A percentile compares a stretch with the other conserved stretches of the same genome.
Conservation (phyloP, 2,797 vertebrate species). For the Myotis planiceps region DNA sequence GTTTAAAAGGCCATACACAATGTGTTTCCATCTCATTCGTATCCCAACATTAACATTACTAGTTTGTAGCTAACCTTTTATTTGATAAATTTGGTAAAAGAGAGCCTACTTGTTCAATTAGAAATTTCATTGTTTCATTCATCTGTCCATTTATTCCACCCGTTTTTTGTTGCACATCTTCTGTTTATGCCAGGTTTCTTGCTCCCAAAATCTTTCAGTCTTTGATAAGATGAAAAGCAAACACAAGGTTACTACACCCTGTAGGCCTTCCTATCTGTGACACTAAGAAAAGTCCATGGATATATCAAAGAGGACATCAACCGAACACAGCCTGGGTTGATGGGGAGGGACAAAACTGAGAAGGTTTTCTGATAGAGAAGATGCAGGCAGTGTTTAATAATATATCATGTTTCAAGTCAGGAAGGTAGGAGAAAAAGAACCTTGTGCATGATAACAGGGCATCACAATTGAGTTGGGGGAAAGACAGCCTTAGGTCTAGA, state of each 20-base stretch:
- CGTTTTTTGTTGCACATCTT: not conserved
- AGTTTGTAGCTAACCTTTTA: not conserved
- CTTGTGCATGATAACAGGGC: accelerated
- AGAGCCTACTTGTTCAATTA: not conserved
- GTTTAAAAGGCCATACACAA: not conserved
- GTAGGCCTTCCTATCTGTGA: not conserved
- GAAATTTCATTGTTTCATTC: not conserved
- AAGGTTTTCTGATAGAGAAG: not conserved
- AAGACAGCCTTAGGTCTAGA: not conserved
- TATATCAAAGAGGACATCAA: not conserved
- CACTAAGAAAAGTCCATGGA: not conserved
- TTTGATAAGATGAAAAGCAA: not conserved
- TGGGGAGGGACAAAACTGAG: not conserved
- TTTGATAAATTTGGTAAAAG: not conserved
- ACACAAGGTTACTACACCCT: not conserved
- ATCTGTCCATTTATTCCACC: not conserved
- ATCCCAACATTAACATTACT: not conserved
- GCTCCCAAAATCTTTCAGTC: not conserved
- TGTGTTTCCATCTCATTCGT: not conserved
- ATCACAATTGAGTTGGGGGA: not conserved
- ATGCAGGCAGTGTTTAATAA: not conserved
- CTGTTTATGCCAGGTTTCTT: not conserved
- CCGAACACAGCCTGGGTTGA: not conserved
- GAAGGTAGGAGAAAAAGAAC: not conserved
- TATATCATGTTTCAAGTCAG: too few species aligned